Percentiles rank a stretch among this genome's conserved stretches.
phyloP scores from a whole-genome alignment of 2,113 vertebrate species.

The Phalacrocorax brasilianus region DNA sequence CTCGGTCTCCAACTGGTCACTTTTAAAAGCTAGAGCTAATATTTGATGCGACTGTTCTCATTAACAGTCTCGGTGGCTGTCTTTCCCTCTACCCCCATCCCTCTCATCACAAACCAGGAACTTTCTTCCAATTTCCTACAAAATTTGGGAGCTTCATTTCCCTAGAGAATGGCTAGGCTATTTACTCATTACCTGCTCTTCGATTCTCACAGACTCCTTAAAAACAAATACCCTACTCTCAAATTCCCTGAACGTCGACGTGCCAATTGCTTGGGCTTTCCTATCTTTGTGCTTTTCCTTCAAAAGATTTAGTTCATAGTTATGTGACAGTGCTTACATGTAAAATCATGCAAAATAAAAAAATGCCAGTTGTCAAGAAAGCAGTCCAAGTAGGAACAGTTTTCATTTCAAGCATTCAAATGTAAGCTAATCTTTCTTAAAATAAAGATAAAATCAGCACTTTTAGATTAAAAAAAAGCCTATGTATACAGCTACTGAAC shows the following conservation, averaged over 20 bases:
- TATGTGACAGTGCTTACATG: neutral
- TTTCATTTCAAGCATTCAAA: slow-evolving; percentile 6
- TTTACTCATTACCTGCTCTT: neutral
- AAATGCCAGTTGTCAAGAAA: neutral
- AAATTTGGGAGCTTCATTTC: neutral
- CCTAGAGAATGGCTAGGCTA: neutral
- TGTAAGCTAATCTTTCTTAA: slow-evolving; percentile 3
- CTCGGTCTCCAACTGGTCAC: neutral
- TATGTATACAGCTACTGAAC: slow-evolving; percentile 7
- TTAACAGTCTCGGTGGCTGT: fast-evolving
- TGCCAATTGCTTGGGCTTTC: neutral
- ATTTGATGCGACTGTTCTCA: neutral
- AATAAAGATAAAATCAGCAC: slow-evolving; percentile 63
- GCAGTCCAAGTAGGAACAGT: neutral
- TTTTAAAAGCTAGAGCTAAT: neutral
- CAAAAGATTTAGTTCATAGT: neutral
- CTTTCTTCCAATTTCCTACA: neutral
- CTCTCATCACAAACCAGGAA: neutral
- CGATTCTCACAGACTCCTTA: neutral
- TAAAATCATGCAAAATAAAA: neutral
- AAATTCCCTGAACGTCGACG: neutral
- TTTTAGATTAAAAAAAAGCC: neutral
- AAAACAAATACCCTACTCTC: neutral
- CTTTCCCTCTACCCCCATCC: neutral
- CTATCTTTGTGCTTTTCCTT: neutral